Evolutionary conservation across 2,888 invertebrate species (phyloP), one percentile per base, ranked within the genome.

Genomic region (Pteria penguin): DNA sequence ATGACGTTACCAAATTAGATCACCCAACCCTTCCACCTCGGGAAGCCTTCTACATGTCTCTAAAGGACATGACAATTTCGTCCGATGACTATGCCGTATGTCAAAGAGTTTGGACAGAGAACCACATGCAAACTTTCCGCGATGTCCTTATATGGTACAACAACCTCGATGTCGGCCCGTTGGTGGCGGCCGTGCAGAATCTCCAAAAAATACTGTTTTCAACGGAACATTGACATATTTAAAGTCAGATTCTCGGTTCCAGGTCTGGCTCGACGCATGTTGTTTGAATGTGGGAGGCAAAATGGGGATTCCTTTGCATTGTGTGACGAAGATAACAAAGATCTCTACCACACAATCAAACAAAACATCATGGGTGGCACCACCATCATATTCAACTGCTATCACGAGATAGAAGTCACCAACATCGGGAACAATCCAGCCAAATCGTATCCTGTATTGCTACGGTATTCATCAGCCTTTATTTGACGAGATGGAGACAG

Each of bases 111-210:
- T 84, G 84, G 83, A 32, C 57, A 14, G 55, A 80, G 24, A 36
- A 71, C 22, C 8, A 68, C 3, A 83, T 83, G 82, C 60, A n/a
- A 0, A 79, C 76, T 0, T 76, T 83, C 57, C 22, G 60, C 22
- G 83, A 85, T 52, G 84, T 83, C 62, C 74, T 85, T 0, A 65
- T 65, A 4, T 85, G 82, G 78, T 83, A 84, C 54, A n/a, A n/a
- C n/a, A n/a, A n/a, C n/a, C n/a, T n/a, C n/a, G n/a, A n/a, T n/a
- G n/a, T n/a, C n/a, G n/a, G 33, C 24, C 66, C 74, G n/a, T 73
- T 73, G 31, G 72, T 83, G n/a, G 3, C 60, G n/a, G 85, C 82
- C 8, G 71, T 83, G 11, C 58, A 71, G 14, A 62, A 69, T 5
- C 76, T 81, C 31, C 72, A 76, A 31, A 5, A 45, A 8, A n/a